Conservation (phyloP, 2,888 invertebrate species). For the Polyommatus icarus region DNA sequence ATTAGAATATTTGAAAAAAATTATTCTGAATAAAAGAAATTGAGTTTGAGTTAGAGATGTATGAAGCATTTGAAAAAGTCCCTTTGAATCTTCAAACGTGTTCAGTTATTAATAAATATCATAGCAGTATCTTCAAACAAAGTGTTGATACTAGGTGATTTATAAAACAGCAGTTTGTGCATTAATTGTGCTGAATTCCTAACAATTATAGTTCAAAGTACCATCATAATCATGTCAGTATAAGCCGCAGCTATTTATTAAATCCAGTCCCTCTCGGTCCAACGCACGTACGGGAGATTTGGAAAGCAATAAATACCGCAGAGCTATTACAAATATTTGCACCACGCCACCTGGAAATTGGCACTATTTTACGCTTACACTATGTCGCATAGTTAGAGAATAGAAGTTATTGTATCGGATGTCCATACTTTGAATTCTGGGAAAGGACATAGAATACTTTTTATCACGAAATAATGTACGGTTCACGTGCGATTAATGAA, state of each 20-base stretch:
- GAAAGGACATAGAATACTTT: no score
- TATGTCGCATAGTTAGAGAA: neutral
- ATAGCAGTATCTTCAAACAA: no score
- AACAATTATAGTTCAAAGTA: conserved; percentile 25
- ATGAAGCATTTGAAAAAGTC: no score
- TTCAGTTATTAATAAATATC: no score
- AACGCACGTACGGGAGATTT: conserved; percentile 26
- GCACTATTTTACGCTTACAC: conserved; percentile 6
- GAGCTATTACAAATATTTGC: conserved; percentile 28
- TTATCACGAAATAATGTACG: no score
- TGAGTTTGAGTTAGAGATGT: no score
- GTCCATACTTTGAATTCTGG: no score
- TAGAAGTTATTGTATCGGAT: neutral
- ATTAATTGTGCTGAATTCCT: neutral
- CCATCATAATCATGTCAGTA: conserved; percentile 23
- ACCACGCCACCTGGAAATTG: conserved; percentile 28
- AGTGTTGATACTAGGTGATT: neutral
- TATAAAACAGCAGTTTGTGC: conserved; percentile 13
- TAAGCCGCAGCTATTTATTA: conserved; percentile 7
- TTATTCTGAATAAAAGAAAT: no score
- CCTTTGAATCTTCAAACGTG: no score
- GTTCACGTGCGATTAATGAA: no score
- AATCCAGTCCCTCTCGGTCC: conserved; percentile 18
- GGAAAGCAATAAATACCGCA: conserved; percentile 24
- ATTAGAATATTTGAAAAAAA: no score